phyloP scores from a whole-genome alignment of 2,888 invertebrate species.

The Stictocephala bisonia region DNA sequence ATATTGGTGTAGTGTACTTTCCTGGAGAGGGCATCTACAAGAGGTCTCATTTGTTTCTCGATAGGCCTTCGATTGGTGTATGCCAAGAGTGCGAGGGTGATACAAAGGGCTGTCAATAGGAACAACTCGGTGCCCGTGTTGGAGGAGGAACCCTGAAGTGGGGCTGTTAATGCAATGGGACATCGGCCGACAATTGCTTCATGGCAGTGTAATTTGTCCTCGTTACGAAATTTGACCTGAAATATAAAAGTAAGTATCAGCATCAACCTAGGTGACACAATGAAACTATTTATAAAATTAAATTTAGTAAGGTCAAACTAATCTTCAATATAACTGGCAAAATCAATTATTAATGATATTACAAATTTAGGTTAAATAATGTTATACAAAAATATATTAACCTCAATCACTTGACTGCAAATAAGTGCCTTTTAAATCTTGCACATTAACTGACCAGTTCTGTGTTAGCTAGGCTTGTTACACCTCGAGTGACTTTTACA shows the following conservation, averaged over 20 bases:
- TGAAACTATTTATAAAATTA: too few species aligned
- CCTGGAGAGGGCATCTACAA: slow-evolving; percentile 74
- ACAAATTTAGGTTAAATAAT: too few species aligned
- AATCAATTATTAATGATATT: too few species aligned
- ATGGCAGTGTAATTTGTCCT: slow-evolving; percentile 69
- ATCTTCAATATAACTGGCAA: too few species aligned
- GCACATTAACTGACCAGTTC: too few species aligned
- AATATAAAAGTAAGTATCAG: background rate
- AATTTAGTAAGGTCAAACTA: too few species aligned
- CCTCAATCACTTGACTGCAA: too few species aligned
- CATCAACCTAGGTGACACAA: too few species aligned
- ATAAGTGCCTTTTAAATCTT: too few species aligned
- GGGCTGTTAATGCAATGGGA: background rate
- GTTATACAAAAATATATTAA: too few species aligned
- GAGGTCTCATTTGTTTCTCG: slow-evolving; percentile 70
- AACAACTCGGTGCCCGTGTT: slow-evolving; percentile 67
- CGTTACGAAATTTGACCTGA: slow-evolving; percentile 69
- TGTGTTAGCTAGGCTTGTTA: too few species aligned
- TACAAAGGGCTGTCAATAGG: slow-evolving; percentile 68
- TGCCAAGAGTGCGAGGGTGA: slow-evolving; percentile 69
- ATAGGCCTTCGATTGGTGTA: slow-evolving; percentile 73
- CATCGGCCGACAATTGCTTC: slow-evolving; percentile 39
- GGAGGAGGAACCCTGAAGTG: slow-evolving; percentile 38
- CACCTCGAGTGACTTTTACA: too few species aligned
- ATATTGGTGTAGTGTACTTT: slow-evolving; percentile 81